These are phyloP conservation scores for Acleris holmiana DNA, from an alignment of 2,888 invertebrate genomes.

Conservation along the genomic window DNA sequence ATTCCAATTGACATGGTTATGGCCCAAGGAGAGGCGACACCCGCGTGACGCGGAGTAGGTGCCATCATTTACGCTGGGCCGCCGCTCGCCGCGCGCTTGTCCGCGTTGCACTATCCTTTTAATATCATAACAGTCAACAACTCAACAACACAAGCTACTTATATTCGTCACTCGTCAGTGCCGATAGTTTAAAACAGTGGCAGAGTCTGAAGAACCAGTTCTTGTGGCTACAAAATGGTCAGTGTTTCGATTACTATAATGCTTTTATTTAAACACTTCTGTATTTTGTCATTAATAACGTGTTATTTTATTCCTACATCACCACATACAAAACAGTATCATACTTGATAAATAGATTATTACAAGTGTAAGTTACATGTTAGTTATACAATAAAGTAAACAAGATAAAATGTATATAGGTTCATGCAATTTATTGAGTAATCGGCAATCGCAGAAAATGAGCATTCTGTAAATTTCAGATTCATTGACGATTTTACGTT, in stretches of 20 bases:
- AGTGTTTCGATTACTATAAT: slow-evolving; percentile 42
- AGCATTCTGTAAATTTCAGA: no score
- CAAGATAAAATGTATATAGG: no score
- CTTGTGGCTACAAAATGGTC: slow-evolving; percentile 42
- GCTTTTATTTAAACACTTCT: not conserved
- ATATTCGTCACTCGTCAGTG: slow-evolving; percentile 10
- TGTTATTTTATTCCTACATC: not conserved
- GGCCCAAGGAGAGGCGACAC: slow-evolving; percentile 50
- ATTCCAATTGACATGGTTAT: slow-evolving; percentile 57
- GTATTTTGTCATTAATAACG: no score
- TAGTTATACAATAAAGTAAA: no score
- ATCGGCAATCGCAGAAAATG: no score
- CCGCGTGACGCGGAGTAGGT: slow-evolving; percentile 49
- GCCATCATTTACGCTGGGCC: slow-evolving; percentile 45
- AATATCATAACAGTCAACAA: slow-evolving; percentile 25
- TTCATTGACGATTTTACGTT: no score
- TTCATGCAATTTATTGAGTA: no score
- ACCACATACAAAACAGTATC: not conserved
- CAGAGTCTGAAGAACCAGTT: slow-evolving; percentile 24
- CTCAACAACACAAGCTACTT: slow-evolving; percentile 20
- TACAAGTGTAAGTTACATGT: no score
- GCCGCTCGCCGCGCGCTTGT: slow-evolving; percentile 51
- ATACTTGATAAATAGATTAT: not conserved
- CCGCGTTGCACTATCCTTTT: slow-evolving; percentile 33
- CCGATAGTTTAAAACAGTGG: slow-evolving; percentile 19